These are phyloP conservation scores for Mantis religiosa DNA, from an alignment of 2,888 invertebrate genomes.

Conservation along the genomic window DNA sequence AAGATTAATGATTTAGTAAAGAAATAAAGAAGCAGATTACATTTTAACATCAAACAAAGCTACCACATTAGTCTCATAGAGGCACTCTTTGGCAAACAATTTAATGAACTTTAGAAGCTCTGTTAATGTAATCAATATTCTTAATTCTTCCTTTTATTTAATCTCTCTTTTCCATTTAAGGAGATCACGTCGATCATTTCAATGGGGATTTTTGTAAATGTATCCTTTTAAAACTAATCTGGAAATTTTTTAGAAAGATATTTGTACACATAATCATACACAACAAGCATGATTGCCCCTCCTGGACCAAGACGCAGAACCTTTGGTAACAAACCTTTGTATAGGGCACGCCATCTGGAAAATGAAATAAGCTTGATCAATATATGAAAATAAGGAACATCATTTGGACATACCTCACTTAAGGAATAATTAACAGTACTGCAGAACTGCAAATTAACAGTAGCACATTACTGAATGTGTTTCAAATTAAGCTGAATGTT, in stretches of 20 bases:
- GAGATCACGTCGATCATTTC: not conserved
- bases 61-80: not conserved
- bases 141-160: not conserved
- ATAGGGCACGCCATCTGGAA: constrained; percentile 76
- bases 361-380: constrained; percentile 17
- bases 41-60: not conserved
- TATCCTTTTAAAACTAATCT: constrained; percentile 25
- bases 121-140: not conserved
- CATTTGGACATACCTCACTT: too few relatives aligned
- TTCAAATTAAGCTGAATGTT: too few relatives aligned
- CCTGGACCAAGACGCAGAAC: constrained; percentile 88
- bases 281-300: constrained; percentile 91
- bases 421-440: too few relatives aligned
- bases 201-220: not conserved
- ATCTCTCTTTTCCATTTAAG: not conserved
- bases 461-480: too few relatives aligned
- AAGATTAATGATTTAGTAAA: not conserved
- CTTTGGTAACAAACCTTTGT: constrained; percentile 89
- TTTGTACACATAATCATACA: constrained; percentile 81
- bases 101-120: not conserved
- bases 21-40: not conserved
- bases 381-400: too few relatives aligned
- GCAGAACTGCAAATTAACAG: too few relatives aligned
- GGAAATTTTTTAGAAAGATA: constrained; percentile 57
- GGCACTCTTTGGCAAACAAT: not conserved